Evolutionary conservation across 2,113 vertebrate genomes (phyloP), one percentile per base, ranked within the genome.

Genomic region (Pygoscelis adeliae): DNA sequence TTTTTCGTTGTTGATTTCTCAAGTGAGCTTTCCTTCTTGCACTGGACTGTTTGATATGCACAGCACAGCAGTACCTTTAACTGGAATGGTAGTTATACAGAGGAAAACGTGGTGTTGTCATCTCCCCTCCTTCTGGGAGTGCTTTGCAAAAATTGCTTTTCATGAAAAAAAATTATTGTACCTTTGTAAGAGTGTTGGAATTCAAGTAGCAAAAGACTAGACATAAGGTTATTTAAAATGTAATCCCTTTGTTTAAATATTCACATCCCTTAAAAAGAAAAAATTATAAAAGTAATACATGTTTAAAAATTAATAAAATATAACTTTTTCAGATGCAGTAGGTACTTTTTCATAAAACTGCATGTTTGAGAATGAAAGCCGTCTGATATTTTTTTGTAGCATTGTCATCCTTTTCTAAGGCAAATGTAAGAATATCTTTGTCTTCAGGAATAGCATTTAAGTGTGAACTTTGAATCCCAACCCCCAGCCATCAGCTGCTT

Each of bases 401-500:
- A 78, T 74, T 96, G 77, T 95, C 66, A 65, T 90, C 61, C 94
- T 95, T 98, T 97, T 92, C 77, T 90, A 93, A 94, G 83, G 83
- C 63, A 98, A 91, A 46, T 89, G 23, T 78, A 92, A 95, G 61
- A 95, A 36, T 95, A 95, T 96, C 96, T 97, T 97, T 96, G 92
- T 95, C 93, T 94, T 80, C 67, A 80, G 87, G 90, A 96, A 94
- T 5, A 96, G 74, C 85, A 84, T 72, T 97, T 96, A 92, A 87
- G 76, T 46, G 59, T 88, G 89, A 97, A 97, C 69, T 91, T 94
- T 96, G 96, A 98, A 97, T 98, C 78, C 93, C 94, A 97, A 59
- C 94, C 97, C 96, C 90, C 89, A 96, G 89, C 90, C 90, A 94
- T 96, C 95, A 98, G 56, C 92, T 92, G 97, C 96, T 97, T 98